Conservation (phyloP, 2,888 invertebrate genomes). For the Tuta absoluta region DNA sequence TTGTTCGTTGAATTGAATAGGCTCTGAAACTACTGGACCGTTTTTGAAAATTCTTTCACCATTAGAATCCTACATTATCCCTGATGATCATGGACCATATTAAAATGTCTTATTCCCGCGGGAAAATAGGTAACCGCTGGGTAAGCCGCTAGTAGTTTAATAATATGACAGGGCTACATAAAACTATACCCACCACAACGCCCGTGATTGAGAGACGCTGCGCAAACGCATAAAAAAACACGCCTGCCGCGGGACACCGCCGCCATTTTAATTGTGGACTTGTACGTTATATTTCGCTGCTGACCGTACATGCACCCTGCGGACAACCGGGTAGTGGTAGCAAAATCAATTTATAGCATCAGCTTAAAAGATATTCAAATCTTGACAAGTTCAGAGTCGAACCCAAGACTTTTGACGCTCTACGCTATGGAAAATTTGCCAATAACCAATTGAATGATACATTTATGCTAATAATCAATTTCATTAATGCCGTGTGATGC, state of each 20-base stretch:
- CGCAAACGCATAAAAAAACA: background rate
- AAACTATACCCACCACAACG: background rate
- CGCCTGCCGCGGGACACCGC: constrained; percentile 35
- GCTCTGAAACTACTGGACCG: no score
- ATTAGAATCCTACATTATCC: no score
- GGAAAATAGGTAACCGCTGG: no score
- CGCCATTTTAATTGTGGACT: constrained; percentile 43
- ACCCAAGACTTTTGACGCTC: background rate
- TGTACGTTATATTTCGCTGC: constrained; percentile 19
- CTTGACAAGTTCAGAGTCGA: background rate
- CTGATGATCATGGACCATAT: no score
- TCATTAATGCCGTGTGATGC: no score
- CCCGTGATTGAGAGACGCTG: constrained; percentile 14
- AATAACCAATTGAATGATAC: no score
- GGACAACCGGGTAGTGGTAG: constrained; percentile 6
- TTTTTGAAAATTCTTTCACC: no score
- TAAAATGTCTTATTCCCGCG: no score
- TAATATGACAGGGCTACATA: background rate
- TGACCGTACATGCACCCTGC: constrained; percentile 20
- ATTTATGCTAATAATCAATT: no score
- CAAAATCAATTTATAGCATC: background rate
- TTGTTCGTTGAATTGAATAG: no score
- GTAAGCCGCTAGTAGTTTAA: no score
- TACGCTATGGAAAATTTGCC: no score
- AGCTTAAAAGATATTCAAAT: constrained; percentile 23